A percentile compares a stretch with the other conserved stretches of the same genome.
These are phyloP conservation scores for Corythoichthys haematopterus DNA, from an alignment of 2,113 vertebrate species.

Conservation along the genomic window DNA sequence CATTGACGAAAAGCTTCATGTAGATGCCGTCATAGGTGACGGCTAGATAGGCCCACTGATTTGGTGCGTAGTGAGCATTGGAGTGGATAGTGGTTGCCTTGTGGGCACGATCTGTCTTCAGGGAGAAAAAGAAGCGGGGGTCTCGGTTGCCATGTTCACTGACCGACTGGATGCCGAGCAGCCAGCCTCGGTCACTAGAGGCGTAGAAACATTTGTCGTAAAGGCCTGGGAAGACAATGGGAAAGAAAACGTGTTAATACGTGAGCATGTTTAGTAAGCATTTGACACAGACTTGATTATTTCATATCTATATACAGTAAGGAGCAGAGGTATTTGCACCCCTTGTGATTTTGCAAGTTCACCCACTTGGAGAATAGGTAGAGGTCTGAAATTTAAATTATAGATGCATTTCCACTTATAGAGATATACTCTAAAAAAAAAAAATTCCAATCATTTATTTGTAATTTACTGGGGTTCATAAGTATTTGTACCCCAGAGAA, in stretches of 20 bases:
- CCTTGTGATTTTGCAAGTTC: no score
- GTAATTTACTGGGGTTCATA: no score
- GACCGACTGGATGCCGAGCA: constrained; percentile 89
- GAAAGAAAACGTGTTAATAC: constrained; percentile 13
- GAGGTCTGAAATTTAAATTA: no score
- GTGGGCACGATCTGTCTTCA: constrained; percentile 95
- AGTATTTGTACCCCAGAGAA: no score
- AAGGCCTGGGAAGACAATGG: constrained; percentile 79
- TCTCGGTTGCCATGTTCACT: constrained; percentile 91
- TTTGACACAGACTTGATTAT: no score
- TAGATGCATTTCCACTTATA: no score
- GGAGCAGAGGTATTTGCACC: no score
- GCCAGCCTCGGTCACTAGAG: constrained; percentile 94
- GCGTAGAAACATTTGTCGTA: constrained; percentile 99
- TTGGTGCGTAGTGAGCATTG: constrained; percentile 84
- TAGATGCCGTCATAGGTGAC: constrained; percentile 86
- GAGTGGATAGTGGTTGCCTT: constrained; percentile 87
- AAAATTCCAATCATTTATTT: no score
- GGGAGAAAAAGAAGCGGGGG: constrained; percentile 96
- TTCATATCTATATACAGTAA: no score
- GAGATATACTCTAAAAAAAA: no score
- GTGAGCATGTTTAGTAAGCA: neutral
- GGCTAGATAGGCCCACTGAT: constrained; percentile 88
- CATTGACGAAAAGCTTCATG: constrained; percentile 94
- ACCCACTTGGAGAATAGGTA: no score